Evolutionary conservation across 2,797 vertebrate species (phyloP), one percentile per base, ranked within the genome.

Genomic region (Eupleurogrammus muticus): DNA sequence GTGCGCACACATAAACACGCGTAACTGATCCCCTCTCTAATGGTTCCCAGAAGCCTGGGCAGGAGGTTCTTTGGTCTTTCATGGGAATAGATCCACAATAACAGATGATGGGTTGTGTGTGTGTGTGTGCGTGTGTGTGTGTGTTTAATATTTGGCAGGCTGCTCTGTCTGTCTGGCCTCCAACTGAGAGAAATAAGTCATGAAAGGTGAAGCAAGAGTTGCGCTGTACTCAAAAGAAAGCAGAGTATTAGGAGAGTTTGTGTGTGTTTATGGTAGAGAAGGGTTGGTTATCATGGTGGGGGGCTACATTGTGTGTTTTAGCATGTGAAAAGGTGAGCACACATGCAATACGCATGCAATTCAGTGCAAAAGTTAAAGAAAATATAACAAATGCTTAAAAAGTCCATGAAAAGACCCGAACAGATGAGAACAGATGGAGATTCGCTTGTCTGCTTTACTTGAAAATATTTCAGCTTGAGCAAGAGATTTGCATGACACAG

Each of bases 1-100:
- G 65, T 68, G 70, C 69, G 12, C 67, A 83, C 81, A 88, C 81
- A 80, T 66, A 86, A 85, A 88, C 85, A 89, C 40, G 60, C 81
- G 86, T 89, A 93, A 93, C 89, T 80, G 89, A 93, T 92, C 90
- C 86, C 68, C 21, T 56, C 80, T 82, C 82, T 92, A 92, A 92
- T 91, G 82, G 83, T 88, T 93, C 88, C 89, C 89, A 92, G 91
- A 92, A 92, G 89, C 82, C 76, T 1, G 64, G 77, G 88, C 77
- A 78, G 80, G 81, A 91, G 90, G 85, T 85, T 91, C 88, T 91
- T 89, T 90, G 87, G 85, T 87, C 87, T 91, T 91, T 89, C 89
- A 89, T 88, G 87, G 88, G 90, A 92, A 89, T 87, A 90, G 89
- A 88, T 88, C 83, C 83, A 91, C 87, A 91, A 82, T 85, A 88